Evolutionary conservation across 2,797 vertebrate genomes (phyloP).

Genomic region (Loris lydekkerianus): DNA sequence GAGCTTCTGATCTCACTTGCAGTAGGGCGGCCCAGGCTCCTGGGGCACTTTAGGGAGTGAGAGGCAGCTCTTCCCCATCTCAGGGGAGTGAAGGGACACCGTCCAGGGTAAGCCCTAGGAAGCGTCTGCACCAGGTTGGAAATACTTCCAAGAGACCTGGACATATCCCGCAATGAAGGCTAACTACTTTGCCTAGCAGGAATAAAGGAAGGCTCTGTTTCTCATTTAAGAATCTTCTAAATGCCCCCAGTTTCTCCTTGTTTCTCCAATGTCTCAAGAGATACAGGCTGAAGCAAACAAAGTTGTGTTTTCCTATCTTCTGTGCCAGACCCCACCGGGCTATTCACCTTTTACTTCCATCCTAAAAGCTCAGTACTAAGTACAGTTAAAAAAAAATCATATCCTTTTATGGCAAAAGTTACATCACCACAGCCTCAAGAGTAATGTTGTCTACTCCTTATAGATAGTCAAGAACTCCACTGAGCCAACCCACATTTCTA

Average conservation of each 20-base stretch:
- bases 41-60: background rate
- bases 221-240: background rate
- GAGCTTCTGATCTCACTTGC: background rate
- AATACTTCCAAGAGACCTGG: background rate
- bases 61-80: background rate
- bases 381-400: background rate
- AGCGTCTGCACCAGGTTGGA: background rate
- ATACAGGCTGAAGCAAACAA: background rate
- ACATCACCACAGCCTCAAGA: background rate
- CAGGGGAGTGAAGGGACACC: background rate
- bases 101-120: background rate
- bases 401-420: slow-evolving; percentile 38
- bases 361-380: background rate
- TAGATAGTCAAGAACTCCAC: background rate
- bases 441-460: background rate
- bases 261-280: background rate
- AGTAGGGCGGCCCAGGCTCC: background rate
- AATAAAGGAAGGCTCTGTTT: background rate
- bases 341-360: background rate
- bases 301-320: background rate
- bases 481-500: slow-evolving; percentile 17
- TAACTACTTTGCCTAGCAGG: background rate
- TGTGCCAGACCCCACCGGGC: background rate
- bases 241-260: background rate
- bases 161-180: background rate